Conservation (phyloP, 2,797 vertebrate species). For the Varecia variegata region DNA sequence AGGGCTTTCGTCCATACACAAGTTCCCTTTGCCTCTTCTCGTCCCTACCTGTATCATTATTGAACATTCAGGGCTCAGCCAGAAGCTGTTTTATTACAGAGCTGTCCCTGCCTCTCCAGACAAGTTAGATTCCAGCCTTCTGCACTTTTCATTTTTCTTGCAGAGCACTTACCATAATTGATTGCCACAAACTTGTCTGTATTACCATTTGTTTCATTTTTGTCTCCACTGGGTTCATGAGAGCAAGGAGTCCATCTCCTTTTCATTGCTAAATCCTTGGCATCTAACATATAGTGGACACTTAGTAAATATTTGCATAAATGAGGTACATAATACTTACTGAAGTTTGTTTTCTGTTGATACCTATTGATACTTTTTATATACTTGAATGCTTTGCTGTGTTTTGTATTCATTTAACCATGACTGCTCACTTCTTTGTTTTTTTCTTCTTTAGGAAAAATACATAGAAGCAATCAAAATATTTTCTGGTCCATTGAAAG, state of each 20-base stretch:
- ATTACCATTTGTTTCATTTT: neutral
- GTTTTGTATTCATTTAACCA: neutral
- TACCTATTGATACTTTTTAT: neutral
- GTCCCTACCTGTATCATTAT: neutral
- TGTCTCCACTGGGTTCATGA: neutral
- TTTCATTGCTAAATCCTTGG: neutral
- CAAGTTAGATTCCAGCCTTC: too few species aligned
- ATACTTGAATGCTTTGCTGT: neutral
- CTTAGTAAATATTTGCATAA: neutral
- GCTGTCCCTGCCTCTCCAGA: neutral
- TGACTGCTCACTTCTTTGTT: neutral
- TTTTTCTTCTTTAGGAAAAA: slow-evolving; percentile 85
- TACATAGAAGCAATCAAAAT: slow-evolving; percentile 91
- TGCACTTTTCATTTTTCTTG: rapidly evolving
- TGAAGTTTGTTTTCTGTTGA: neutral
- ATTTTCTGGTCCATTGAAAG: slow-evolving; percentile 92
- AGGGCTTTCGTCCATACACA: rapidly evolving
- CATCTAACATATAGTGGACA: neutral
- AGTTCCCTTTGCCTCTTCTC: neutral
- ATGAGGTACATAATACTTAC: neutral
- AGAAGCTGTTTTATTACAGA: neutral
- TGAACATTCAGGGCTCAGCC: neutral
- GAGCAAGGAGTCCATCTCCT: neutral
- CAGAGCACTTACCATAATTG: neutral
- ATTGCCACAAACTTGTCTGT: neutral